phyloP scores from a whole-genome alignment of 1,140 invertebrate species.

The Brachionus plicatilis region DNA sequence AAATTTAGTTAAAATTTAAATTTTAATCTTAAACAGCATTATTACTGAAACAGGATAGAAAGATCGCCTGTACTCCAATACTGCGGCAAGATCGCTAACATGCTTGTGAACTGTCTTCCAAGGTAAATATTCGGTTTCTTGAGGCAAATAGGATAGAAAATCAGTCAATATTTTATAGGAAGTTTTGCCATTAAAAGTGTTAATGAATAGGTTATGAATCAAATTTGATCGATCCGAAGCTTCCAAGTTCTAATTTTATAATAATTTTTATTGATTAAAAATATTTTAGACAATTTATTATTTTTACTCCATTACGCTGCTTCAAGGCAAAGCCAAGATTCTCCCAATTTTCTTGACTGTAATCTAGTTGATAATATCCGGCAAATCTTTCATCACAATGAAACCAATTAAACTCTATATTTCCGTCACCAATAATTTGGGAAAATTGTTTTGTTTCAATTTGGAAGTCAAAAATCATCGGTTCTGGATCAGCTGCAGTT shows the following conservation, averaged over 20 bases:
- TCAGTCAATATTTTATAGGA: background rate
- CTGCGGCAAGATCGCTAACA: background rate
- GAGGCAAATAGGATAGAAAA: background rate
- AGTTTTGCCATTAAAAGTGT: background rate
- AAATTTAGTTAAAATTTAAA: background rate
- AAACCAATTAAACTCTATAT: background rate
- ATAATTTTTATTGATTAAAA: background rate
- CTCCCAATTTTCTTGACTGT: slow-evolving; percentile 36
- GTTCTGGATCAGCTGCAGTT: background rate
- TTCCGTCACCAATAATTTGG: background rate
- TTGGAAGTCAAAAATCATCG: background rate
- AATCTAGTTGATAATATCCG: slow-evolving; percentile 37
- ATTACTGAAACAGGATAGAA: slow-evolving; percentile 24
- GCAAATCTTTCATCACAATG: slow-evolving; percentile 31
- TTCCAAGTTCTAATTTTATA: background rate
- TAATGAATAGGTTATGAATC: slow-evolving; percentile 23
- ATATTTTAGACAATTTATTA: background rate
- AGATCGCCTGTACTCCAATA: slow-evolving; percentile 21
- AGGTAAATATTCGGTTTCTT: slow-evolving; percentile 8
- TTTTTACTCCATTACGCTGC: background rate
- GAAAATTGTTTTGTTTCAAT: background rate
- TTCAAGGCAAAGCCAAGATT: background rate
- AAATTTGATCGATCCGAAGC: slow-evolving; percentile 20
- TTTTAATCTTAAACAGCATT: background rate
- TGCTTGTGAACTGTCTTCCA: slow-evolving; percentile 33